Evolutionary conservation across 2,797 vertebrate species (phyloP), one percentile per base, ranked within the genome.

Genomic region (Morus bassanus): DNA sequence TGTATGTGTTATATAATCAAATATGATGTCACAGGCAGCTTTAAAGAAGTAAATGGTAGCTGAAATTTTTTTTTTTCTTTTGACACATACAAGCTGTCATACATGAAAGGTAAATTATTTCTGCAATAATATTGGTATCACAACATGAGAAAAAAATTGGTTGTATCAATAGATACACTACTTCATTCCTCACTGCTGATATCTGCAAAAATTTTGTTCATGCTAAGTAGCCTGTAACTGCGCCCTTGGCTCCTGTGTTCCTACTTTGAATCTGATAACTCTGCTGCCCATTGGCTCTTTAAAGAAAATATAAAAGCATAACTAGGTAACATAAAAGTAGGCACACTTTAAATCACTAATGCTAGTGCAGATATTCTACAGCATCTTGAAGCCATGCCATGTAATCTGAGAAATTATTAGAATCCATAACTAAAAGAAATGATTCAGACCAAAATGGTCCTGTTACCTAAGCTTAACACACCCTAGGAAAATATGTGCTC

Each of bases 131-230:
- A 24, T 19, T 75, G 28, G 13, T 76, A 45, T 88, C 50, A 30
- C 25, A 73, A 75, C 6, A 46, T 0, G 1, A 63, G 13, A 60
- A 68, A 75, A 82, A 48, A 45, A 13, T 48, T 67, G 18, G 7
- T n/a, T 83, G 11, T 72, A 24, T 43, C 31, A 69, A 46, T 39
- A 65, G 56, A 24, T 76, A 61, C 1, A 15, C 13, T 41, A 31
- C 37, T 96, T 88, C 33, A 81, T 75, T 86, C 35, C 85, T 82
- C 30, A 73, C 15, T 79, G 51, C 28, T 84, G 31, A 27, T 91
- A 93, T 91, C 80, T 95, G 83, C 33, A 94, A 90, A 61, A 25
- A n/a, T 77, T 97, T 97, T 88, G 33, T 78, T 90, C 27, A 13
- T 73, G 84, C 67, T 89, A 76, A 72, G 60, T 85, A 85, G 43